Evolutionary conservation across 2,797 vertebrate species (phyloP).

Genomic region (Poeciliopsis infans): DNA sequence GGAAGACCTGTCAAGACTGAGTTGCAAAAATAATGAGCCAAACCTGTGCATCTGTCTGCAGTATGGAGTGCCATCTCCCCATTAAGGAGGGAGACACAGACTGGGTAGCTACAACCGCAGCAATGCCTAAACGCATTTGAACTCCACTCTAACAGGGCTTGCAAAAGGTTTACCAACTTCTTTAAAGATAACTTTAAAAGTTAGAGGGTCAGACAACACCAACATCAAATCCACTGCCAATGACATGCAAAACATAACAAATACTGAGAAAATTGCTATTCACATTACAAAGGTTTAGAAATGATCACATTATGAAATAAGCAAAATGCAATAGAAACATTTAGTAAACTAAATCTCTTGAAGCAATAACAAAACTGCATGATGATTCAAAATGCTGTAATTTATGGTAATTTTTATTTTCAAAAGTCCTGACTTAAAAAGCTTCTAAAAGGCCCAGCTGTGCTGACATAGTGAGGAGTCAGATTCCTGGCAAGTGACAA

Average conservation of each 20-base stretch:
- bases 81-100: not conserved
- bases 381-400: not conserved
- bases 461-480: constrained; percentile 1
- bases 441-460: not conserved
- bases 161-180: no score
- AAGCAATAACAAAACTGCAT: not conserved
- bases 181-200: no score
- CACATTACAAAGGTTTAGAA: not conserved
- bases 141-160: not conserved
- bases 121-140: not conserved
- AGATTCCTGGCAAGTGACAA: not conserved
- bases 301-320: not conserved
- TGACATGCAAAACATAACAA: no score
- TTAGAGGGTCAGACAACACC: no score
- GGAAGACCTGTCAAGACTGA: not conserved
- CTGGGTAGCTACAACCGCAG: not conserved
- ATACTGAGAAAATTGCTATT: no score
- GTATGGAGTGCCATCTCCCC: not conserved
- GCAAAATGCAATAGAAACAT: not conserved
- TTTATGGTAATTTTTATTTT: not conserved
- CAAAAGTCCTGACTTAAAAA: not conserved
- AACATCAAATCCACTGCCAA: no score
- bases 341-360: not conserved
- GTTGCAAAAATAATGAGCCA: not conserved
- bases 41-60: not conserved